A percentile compares a stretch with the other conserved stretches of the same genome.
phyloP scores from a whole-genome alignment of 2,888 invertebrate genomes.

The Acholoe squamosa region DNA sequence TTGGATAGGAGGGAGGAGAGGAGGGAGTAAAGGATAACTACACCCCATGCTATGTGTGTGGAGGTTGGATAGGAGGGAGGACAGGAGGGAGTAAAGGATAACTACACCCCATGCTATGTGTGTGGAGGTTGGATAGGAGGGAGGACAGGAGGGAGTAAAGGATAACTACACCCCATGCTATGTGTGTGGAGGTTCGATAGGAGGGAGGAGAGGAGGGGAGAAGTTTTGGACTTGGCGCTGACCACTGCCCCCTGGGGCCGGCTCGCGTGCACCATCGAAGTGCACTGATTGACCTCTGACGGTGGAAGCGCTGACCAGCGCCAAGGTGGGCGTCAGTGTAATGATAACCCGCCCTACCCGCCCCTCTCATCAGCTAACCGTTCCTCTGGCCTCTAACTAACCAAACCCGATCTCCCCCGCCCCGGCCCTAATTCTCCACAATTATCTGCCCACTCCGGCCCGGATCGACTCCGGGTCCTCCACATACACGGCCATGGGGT shows the following conservation, averaged over 20 bases:
- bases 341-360: slow-evolving; percentile 19
- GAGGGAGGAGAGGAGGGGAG: neutral
- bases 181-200: no score
- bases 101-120: no score
- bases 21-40: no score
- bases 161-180: no score
- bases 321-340: slow-evolving; percentile 2
- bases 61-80: no score
- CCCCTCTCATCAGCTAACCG: slow-evolving; percentile 49
- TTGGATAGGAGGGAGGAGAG: no score
- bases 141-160: neutral
- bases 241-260: slow-evolving; percentile 31
- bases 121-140: neutral
- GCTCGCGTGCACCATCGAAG: slow-evolving; percentile 40
- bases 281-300: slow-evolving; percentile 45
- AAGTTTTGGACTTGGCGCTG: neutral
- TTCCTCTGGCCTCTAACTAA: neutral
- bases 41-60: no score
- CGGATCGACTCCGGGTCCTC: neutral
- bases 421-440: neutral
- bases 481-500: neutral
- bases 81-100: no score
- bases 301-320: slow-evolving; percentile 9
- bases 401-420: neutral
- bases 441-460: neutral